These are phyloP conservation scores for Sus cebifrons DNA, from an alignment of 2,797 vertebrate species.

Conservation along the genomic window DNA sequence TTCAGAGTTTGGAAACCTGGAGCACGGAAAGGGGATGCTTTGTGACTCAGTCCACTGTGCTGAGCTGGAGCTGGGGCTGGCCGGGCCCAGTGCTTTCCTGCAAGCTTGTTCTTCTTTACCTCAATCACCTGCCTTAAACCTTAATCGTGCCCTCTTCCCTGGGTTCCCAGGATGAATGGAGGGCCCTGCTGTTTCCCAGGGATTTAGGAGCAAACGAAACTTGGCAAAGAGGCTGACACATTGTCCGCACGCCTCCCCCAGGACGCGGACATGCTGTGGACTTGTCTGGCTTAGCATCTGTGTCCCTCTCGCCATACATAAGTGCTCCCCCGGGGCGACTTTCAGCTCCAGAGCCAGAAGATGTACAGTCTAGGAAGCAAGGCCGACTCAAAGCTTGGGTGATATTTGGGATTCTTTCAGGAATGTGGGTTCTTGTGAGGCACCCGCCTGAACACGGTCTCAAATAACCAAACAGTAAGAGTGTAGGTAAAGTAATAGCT, in stretches of 20 bases:
- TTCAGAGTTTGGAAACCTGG: not conserved
- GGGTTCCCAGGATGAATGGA: too few species aligned
- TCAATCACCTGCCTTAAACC: rapidly evolving
- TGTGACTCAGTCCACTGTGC: too few species aligned
- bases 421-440: not conserved
- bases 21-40: not conserved
- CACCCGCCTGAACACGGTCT: not conserved
- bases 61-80: not conserved
- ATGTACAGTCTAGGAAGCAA: rapidly evolving
- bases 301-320: not conserved
- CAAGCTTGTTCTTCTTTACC: not conserved
- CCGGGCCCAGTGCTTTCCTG: not conserved
- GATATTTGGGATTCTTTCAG: not conserved
- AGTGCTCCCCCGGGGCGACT: not conserved
- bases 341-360: not conserved
- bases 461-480: not conserved
- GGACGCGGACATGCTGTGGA: rapidly evolving
- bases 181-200: too few species aligned
- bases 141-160: rapidly evolving
- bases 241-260: too few species aligned
- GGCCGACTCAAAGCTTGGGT: not conserved
- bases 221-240: rapidly evolving
- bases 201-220: rapidly evolving
- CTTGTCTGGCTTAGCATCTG: rapidly evolving
- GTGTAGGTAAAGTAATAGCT: rapidly evolving